Conservation (phyloP, 2,113 vertebrate genomes). For the Gopherus flavomarginatus region DNA sequence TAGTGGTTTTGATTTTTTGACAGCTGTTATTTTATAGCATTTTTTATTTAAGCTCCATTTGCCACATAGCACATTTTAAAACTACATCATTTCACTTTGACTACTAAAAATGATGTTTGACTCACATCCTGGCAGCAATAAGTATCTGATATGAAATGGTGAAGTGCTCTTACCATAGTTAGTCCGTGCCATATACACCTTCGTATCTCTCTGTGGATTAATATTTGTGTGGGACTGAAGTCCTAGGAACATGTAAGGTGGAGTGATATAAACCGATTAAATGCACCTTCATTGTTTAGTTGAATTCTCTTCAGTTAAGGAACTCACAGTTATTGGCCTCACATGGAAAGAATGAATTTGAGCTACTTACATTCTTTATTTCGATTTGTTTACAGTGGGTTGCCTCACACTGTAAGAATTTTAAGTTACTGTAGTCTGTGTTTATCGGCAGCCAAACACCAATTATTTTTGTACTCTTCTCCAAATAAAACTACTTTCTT, state of each 20-base stretch:
- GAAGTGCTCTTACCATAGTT: conserved; percentile 23
- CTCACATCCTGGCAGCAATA: conserved; percentile 56
- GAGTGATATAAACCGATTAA: conserved; percentile 10
- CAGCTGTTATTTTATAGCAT: not conserved
- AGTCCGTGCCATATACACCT: conserved; percentile 33
- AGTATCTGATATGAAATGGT: conserved; percentile 27
- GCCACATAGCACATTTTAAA: not conserved
- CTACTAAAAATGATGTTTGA: conserved; percentile 60
- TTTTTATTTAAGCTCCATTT: not conserved
- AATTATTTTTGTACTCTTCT: conserved; percentile 57
- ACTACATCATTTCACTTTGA: conserved; percentile 32
- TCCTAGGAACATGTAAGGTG: not conserved
- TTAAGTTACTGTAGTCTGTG: rapidly evolving
- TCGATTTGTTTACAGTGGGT: conserved; percentile 30
- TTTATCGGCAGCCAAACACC: conserved; percentile 42
- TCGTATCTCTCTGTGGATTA: conserved; percentile 10
- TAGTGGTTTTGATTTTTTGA: conserved; percentile 5
- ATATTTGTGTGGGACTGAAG: conserved; percentile 47
- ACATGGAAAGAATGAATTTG: not conserved
- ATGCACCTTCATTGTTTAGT: not conserved
- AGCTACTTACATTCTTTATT: not conserved
- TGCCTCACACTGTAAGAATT: conserved; percentile 35
- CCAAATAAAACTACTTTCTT: not conserved
- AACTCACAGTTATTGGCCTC: not conserved
- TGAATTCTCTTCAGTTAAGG: not conserved